phyloP scores from a whole-genome alignment of 2,797 vertebrate genomes.

The Phylloscopus collybita region DNA sequence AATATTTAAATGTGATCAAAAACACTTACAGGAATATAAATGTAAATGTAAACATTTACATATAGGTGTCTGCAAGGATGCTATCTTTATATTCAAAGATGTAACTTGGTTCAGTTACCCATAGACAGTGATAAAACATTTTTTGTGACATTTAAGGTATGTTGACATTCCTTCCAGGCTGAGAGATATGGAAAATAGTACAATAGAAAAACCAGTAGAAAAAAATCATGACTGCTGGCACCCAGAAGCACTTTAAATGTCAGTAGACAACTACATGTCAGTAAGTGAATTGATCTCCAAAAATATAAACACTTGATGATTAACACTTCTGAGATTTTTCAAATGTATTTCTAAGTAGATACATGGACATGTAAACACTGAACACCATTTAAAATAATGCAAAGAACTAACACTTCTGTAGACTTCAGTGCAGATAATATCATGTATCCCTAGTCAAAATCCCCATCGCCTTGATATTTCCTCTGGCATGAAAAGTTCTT shows the following conservation, averaged over 20 bases:
- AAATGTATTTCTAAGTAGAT: not conserved
- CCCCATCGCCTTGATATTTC: accelerated
- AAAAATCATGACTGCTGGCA: not conserved
- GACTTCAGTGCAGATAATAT: not conserved
- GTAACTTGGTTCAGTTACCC: not conserved
- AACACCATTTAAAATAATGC: not conserved
- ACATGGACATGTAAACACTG: not conserved
- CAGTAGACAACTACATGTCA: not conserved
- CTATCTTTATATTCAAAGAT: not conserved
- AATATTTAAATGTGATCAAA: not conserved
- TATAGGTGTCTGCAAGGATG: not conserved
- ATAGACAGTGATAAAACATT: not conserved
- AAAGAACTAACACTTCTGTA: not conserved
- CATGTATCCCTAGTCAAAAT: not conserved
- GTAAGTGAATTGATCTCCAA: not conserved
- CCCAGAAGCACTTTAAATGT: not conserved
- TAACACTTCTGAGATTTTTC: not conserved
- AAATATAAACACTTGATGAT: not conserved
- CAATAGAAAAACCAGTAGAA: not conserved
- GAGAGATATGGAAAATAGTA: not conserved
- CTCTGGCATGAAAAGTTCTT: not conserved
- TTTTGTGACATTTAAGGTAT: not conserved
- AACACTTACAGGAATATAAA: not conserved
- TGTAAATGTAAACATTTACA: not conserved
- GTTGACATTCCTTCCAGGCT: not conserved